A percentile compares a stretch with the other conserved stretches of the same genome.
phyloP scores from a whole-genome alignment of 2,797 vertebrate species.

The Microchirus variegatus region DNA sequence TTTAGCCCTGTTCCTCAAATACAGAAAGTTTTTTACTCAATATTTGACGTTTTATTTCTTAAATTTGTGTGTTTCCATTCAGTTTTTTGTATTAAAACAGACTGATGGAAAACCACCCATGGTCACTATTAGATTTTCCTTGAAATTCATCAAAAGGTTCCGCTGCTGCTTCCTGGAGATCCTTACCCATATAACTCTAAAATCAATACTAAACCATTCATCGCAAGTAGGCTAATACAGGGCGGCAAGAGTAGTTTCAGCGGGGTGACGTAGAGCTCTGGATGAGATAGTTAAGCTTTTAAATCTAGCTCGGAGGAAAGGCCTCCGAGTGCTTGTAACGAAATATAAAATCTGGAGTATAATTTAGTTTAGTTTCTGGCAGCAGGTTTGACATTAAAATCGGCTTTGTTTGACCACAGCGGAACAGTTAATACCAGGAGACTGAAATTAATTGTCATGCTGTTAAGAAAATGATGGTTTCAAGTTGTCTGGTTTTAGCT shows the following conservation, averaged over 20 bases:
- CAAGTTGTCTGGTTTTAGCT: slow-evolving; percentile 30
- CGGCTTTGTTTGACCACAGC: slow-evolving; percentile 26
- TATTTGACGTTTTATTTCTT: too few relatives aligned
- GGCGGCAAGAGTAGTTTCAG: slow-evolving; percentile 29
- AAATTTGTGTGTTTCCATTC: too few relatives aligned
- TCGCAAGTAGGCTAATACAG: slow-evolving; percentile 28
- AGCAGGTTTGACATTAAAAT: slow-evolving; percentile 45
- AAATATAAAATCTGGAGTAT: slow-evolving; percentile 22
- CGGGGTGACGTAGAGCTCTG: slow-evolving; percentile 20
- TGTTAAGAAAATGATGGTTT: slow-evolving; percentile 44
- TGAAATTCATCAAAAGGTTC: slow-evolving; percentile 45
- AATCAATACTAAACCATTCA: slow-evolving; percentile 58
- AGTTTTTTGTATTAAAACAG: too few relatives aligned
- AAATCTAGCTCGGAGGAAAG: slow-evolving; percentile 7
- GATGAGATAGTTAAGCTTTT: slow-evolving; percentile 4
- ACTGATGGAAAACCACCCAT: too few relatives aligned
- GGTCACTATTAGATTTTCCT: background rate
- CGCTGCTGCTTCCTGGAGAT: slow-evolving; percentile 40
- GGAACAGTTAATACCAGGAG: slow-evolving; percentile 24
- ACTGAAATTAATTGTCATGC: slow-evolving; percentile 43
- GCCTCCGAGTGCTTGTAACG: slow-evolving; percentile 12
- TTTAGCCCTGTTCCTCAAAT: too few relatives aligned
- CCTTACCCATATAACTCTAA: slow-evolving; percentile 43
- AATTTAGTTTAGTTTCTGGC: slow-evolving; percentile 39
- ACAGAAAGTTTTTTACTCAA: too few relatives aligned